Base-by-base conservation (phyloP, 2,888 invertebrate species). In the Peribatodes rhomboidaria region DNA sequence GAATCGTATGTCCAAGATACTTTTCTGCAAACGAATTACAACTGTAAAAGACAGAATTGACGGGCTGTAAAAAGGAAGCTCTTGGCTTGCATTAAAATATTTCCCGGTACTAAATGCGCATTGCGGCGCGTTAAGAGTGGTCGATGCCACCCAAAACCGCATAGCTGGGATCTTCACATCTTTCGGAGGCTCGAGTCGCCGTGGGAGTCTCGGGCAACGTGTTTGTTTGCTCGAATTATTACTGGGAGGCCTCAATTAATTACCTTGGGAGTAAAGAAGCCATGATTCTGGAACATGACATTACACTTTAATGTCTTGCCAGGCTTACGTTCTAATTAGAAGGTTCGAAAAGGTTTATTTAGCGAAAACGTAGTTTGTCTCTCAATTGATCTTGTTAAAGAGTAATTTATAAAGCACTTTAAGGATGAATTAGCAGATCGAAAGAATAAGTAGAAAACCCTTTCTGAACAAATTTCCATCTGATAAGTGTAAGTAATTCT, bases 181-280 rank as follows among this genome's bases (percentile, higher is more conserved):
- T 54, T 31, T 61, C 35, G 41, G 27, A n/a, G 47, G 14, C 31
- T 14, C 9, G 2, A 39, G 44, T 16, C 63, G 35, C 56, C 56
- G 65, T 60, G 65, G 60, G 59, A 65, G 65, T 50, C 39, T 59
- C 52, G 13, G 6, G 10, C 35, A n/a, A 46, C 16, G 44, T 46
- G 27, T 42, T 55, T 47, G 42, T 56, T 52, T 61, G 65, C 56
- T 46, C 60, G 56, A 56, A 20, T 60, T 60, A 65, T 65, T 56
- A 57, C 65, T 56, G 65, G 60, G 60, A 65, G 65, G 65, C 60
- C 52, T 56, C 56, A 47, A 65, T 60, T 65, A 65, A 65, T 65
- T 65, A 65, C 60, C 14, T 50, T 60, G 49, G 20, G 27, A 7
- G 44, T 60, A 60, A 11, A 27, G 60, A 7, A 13, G 20, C 65